Percentiles rank a stretch among this genome's conserved stretches.
These are phyloP conservation scores for Melanotaenia parkinsoni DNA, from an alignment of 2,797 vertebrate species.

Conservation along the genomic window DNA sequence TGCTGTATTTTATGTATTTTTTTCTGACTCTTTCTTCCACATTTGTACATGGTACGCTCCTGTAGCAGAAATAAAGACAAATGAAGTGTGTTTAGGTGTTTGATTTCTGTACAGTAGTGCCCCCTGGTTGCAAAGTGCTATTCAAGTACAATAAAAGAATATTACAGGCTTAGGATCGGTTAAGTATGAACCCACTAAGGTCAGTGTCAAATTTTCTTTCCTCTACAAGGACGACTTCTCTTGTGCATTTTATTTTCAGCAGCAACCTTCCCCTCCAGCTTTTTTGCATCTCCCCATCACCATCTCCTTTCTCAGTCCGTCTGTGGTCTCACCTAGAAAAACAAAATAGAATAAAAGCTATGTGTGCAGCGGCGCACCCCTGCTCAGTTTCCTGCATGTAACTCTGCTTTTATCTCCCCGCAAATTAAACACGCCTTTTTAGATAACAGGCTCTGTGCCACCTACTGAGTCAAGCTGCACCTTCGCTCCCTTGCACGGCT, in stretches of 20 bases:
- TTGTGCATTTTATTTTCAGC: slow-evolving; percentile 39
- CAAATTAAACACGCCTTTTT: slow-evolving; percentile 72
- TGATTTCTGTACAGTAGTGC: slow-evolving; percentile 35
- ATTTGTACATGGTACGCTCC: background rate
- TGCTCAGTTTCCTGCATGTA: slow-evolving; percentile 18
- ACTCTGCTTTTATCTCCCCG: slow-evolving; percentile 61
- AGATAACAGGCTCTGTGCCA: slow-evolving; percentile 61
- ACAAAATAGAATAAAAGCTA: slow-evolving; percentile 45
- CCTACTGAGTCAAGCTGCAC: slow-evolving; percentile 48
- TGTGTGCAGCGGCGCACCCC: background rate
- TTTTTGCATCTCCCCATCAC: slow-evolving; percentile 10
- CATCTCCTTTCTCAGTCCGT: slow-evolving; percentile 11
- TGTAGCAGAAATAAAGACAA: background rate
- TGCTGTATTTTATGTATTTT: too few relatives aligned
- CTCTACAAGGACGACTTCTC: slow-evolving; percentile 23
- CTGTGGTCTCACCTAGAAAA: slow-evolving; percentile 38
- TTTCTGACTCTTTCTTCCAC: background rate
- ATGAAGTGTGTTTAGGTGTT: background rate
- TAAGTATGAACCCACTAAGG: slow-evolving; percentile 10
- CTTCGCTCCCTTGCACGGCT: slow-evolving; percentile 28
- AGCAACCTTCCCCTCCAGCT: slow-evolving; percentile 10
- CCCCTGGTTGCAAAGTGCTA: slow-evolving; percentile 37
- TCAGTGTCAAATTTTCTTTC: slow-evolving; percentile 10
- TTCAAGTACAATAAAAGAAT: background rate
- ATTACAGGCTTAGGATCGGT: slow-evolving; percentile 1